These are phyloP conservation scores for Cantharis flavilabris DNA, from an alignment of 2,888 invertebrate genomes.

Conservation along the genomic window DNA sequence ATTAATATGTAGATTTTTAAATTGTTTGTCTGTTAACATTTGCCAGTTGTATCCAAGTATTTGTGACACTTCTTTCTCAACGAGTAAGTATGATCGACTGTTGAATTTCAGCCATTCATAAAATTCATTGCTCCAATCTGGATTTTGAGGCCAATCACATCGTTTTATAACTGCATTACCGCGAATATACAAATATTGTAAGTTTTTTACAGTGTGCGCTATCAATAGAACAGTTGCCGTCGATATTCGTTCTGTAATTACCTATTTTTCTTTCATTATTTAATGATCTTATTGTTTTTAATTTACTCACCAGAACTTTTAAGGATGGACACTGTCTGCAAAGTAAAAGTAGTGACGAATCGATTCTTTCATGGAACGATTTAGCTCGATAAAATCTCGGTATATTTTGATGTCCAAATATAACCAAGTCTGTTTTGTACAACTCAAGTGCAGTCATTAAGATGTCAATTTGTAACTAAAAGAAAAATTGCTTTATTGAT, in stretches of 20 bases:
- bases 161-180: slow-evolving; percentile 73
- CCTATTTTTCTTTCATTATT: slow-evolving; percentile 52
- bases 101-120: slow-evolving; percentile 67
- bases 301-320: slow-evolving; percentile 65
- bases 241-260: slow-evolving; percentile 76
- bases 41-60: slow-evolving; percentile 71
- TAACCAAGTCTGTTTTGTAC: slow-evolving; percentile 64
- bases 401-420: slow-evolving; percentile 70
- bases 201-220: slow-evolving; percentile 65
- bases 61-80: slow-evolving; percentile 70
- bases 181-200: slow-evolving; percentile 68
- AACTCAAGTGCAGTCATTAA: slow-evolving; percentile 64
- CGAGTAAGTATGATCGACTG: slow-evolving; percentile 66
- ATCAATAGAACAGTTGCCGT: slow-evolving; percentile 76
- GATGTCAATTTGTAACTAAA: slow-evolving; percentile 58
- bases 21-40: slow-evolving; percentile 68
- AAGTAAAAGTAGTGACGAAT: slow-evolving; percentile 69
- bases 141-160: slow-evolving; percentile 70
- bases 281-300: not conserved
- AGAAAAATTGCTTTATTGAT: not conserved
- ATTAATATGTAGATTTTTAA: slow-evolving; percentile 58
- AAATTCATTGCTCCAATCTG: slow-evolving; percentile 71
- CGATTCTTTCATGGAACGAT: slow-evolving; percentile 72
- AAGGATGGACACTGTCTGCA: slow-evolving; percentile 69
- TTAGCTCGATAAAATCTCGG: slow-evolving; percentile 69